phyloP scores from a whole-genome alignment of 2,888 invertebrate species.

The Cephonodes hylas region DNA sequence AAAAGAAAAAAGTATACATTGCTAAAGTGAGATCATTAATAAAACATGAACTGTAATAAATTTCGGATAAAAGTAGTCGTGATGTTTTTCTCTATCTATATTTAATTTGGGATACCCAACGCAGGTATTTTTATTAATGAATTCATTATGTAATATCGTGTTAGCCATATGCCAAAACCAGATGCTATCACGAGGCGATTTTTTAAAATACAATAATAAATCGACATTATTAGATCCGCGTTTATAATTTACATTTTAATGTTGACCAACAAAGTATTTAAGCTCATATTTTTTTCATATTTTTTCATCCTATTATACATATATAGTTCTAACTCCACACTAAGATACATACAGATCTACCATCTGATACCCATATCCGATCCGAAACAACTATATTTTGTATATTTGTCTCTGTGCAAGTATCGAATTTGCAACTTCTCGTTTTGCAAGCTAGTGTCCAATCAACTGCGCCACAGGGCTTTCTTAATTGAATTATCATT shows the following conservation, averaged over 20 bases:
- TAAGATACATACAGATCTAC: too few relatives aligned
- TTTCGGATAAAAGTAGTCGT: neutral
- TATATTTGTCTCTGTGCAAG: too few relatives aligned
- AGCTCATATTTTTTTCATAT: too few relatives aligned
- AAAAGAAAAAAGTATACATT: neutral
- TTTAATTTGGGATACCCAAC: neutral
- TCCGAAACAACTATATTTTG: too few relatives aligned
- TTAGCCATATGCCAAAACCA: neutral
- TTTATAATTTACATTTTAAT: neutral
- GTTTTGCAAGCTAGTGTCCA: too few relatives aligned
- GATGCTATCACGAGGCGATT: neutral
- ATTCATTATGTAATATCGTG: neutral
- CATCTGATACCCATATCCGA: too few relatives aligned
- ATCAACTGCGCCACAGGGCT: too few relatives aligned
- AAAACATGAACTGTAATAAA: neutral
- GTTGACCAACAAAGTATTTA: too few relatives aligned
- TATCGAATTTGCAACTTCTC: too few relatives aligned
- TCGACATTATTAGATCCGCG: neutral
- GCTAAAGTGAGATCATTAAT: neutral
- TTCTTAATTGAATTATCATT: too few relatives aligned
- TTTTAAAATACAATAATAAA: neutral
- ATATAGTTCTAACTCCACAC: too few relatives aligned
- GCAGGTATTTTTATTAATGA: neutral
- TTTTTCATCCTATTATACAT: too few relatives aligned
- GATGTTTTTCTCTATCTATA: neutral